phyloP scores from a whole-genome alignment of 2,797 vertebrate species.

The Brachyrhaphis roseni region DNA sequence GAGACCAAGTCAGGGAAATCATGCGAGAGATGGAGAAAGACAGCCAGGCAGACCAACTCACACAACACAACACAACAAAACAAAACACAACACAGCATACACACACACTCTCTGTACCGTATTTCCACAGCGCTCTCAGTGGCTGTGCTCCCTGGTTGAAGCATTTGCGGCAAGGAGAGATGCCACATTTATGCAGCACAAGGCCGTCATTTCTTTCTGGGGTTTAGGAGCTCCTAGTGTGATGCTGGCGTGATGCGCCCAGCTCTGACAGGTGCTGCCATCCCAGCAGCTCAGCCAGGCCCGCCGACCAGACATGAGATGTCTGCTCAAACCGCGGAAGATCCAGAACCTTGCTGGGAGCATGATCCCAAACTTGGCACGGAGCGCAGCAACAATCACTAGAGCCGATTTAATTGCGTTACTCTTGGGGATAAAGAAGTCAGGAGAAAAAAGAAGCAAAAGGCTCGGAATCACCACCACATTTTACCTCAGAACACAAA shows the following conservation, averaged over 20 bases:
- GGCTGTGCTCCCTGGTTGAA: slow-evolving; percentile 46
- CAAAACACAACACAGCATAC: slow-evolving; percentile 34
- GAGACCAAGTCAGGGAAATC: slow-evolving; percentile 72
- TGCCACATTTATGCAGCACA: slow-evolving; percentile 74
- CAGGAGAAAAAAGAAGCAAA: slow-evolving; percentile 27
- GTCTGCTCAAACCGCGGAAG: slow-evolving; percentile 77
- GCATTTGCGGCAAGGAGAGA: slow-evolving; percentile 60
- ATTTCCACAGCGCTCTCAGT: slow-evolving; percentile 40
- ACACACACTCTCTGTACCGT: slow-evolving; percentile 33
- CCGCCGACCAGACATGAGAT: slow-evolving; percentile 81
- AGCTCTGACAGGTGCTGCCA: slow-evolving; percentile 83
- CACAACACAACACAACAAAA: slow-evolving; percentile 38
- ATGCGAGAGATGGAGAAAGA: slow-evolving; percentile 75
- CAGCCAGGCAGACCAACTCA: slow-evolving; percentile 57
- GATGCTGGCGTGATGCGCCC: slow-evolving; percentile 76
- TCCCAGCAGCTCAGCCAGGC: slow-evolving; percentile 74
- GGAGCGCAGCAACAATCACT: slow-evolving; percentile 71
- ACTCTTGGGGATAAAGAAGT: slow-evolving; percentile 64
- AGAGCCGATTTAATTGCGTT: slow-evolving; percentile 78
- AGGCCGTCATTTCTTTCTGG: slow-evolving; percentile 62
- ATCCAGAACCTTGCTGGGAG: slow-evolving; percentile 79
- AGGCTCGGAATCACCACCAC: slow-evolving; percentile 30
- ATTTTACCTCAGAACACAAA: slow-evolving; percentile 9
- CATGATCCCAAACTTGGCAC: slow-evolving; percentile 80
- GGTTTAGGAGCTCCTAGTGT: slow-evolving; percentile 71